Base-by-base conservation (phyloP, 2,888 invertebrate genomes). In the Melinopterus prodromus region DNA sequence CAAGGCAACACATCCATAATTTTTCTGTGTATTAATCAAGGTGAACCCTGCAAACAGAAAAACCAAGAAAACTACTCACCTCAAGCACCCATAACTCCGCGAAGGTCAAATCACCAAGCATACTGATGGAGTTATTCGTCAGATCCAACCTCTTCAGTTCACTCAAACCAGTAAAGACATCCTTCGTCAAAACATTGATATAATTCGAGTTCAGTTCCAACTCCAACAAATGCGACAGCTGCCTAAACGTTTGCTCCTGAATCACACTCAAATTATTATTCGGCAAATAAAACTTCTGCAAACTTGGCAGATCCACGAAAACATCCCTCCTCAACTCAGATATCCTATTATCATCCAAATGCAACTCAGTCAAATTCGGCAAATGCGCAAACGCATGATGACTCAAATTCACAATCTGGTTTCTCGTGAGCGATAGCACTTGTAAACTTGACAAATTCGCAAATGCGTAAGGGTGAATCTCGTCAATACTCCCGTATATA, bases 211-310 rank as follows among this genome's bases (percentile, higher is more conserved):
- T 95, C 86, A 98, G 90, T 88, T 97, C 96, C 84, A 98, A 90
- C 85, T 95, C 95, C 78, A 95, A 91, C 78, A 98, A 91, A 85
- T 95, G 93, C 78, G 92, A 92, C 87, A 96, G 90, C 83, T 94
- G 92, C 84, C 92, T 92, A 86, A 96, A 97, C 26, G 98, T 95
- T 82, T 95, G 95, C 82, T 97, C 96, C 85, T 96, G 97, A 82
- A 98, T 92, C 69, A 93, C 92, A 81, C 95, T 94, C 84, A 99
- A 92, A 87, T 95, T 95, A 90, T 99, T 99, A 87, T 95, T 94
- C 85, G 96, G 96, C 77, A 99, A 91, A 82, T 93, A 93, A 70
- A 99, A 92, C 82, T 94, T 93, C 84, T 93, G 93, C 82, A 96
- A 89, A 79, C 92, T 91, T 0, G 96, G 95, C 79, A 96, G 88